phyloP scores from a whole-genome alignment of 2,888 invertebrate species.

The Cancer borealis region DNA sequence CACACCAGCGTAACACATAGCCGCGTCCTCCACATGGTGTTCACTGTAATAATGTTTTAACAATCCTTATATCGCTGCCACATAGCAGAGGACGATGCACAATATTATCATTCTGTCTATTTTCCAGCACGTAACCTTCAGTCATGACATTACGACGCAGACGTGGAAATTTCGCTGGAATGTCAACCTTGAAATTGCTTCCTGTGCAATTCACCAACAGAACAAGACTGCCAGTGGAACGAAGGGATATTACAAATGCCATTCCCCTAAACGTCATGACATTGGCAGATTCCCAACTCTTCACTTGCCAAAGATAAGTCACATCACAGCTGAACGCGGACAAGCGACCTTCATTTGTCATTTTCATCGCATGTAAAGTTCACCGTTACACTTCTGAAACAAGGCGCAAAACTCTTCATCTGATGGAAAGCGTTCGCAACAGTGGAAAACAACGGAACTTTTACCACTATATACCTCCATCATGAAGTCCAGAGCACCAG shows the following conservation, averaged over 20 bases:
- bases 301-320: neutral
- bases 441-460: neutral
- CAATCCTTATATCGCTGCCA: neutral
- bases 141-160: neutral
- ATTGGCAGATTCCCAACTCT: slow-evolving; percentile 15
- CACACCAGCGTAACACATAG: neutral
- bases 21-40: neutral
- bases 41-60: neutral
- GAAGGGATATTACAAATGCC: neutral
- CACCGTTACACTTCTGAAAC: neutral
- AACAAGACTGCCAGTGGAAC: neutral
- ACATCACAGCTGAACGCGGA: neutral
- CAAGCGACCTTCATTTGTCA: neutral
- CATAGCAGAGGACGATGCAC: neutral
- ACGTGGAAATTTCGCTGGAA: slow-evolving; percentile 5
- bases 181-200: slow-evolving; percentile 38
- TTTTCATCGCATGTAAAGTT: neutral
- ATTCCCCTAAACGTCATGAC: neutral
- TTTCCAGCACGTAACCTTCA: neutral
- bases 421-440: neutral
- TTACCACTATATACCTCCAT: slow-evolving; percentile 15
- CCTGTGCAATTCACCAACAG: neutral
- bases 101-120: neutral
- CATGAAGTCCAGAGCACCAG: neutral
- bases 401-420: neutral